Evolutionary conservation across 2,113 vertebrate genomes (phyloP).

Genomic region (Rhinogobius similis): DNA sequence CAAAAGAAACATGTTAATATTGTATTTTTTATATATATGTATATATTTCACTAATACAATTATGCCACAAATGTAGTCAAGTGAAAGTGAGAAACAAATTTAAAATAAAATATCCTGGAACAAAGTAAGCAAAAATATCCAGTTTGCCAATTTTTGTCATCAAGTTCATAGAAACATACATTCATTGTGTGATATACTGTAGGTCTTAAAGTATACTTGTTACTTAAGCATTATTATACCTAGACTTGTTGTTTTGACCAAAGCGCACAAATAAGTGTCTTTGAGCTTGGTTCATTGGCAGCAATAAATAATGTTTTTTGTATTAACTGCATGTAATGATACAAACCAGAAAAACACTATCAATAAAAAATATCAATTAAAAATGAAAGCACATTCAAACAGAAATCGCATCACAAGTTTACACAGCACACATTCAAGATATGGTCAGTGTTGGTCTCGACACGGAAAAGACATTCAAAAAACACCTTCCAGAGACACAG

Average conservation of each 20-base stretch:
- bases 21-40: constrained; percentile 30
- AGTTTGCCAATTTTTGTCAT: constrained; percentile 31
- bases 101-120: constrained; percentile 13
- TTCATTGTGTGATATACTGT: constrained; percentile 39
- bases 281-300: not conserved
- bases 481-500: constrained; percentile 52
- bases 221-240: not conserved
- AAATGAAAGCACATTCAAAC: constrained; percentile 1
- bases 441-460: constrained; percentile 33
- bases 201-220: constrained; percentile 24
- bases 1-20: constrained; percentile 42
- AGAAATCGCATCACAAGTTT: constrained; percentile 10
- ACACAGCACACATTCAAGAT: constrained; percentile 30
- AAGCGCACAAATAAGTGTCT: not conserved
- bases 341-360: not conserved
- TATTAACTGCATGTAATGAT: not conserved
- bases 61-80: constrained; percentile 39
- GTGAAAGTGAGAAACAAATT: constrained; percentile 31
- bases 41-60: constrained; percentile 36
- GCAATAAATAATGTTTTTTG: not conserved
- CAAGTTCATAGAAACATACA: constrained; percentile 56
- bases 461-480: constrained; percentile 39
- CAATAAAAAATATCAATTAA: not conserved
- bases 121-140: constrained; percentile 23
- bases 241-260: not conserved